Percentiles rank a stretch among this genome's conserved stretches.
These are phyloP conservation scores for Lithosia quadra DNA, from an alignment of 2,888 invertebrate genomes.

Conservation along the genomic window DNA sequence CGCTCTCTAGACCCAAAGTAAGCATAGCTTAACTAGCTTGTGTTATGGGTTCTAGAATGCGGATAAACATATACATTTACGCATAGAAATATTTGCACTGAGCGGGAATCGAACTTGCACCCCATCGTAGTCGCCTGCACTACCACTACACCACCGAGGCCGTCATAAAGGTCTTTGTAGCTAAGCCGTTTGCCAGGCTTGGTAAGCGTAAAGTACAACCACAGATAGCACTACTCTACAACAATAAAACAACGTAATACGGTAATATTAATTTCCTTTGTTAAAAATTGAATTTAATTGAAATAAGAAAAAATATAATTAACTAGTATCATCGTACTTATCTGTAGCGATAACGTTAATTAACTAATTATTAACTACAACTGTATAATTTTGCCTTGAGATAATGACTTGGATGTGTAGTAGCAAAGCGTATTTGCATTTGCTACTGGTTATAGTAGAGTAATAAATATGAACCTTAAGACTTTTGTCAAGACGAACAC, in stretches of 20 bases:
- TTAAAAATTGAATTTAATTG: not conserved
- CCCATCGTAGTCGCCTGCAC: no score
- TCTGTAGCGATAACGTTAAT: constrained; percentile 30
- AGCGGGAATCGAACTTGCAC: no score
- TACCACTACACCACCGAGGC: no score
- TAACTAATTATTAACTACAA: constrained; percentile 29
- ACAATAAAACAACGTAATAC: not conserved
- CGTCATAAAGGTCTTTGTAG: no score
- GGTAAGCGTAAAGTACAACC: no score
- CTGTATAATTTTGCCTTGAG: constrained; percentile 31
- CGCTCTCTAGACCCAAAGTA: no score
- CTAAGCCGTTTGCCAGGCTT: no score
- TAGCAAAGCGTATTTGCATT: not conserved
- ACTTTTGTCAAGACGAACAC: not conserved
- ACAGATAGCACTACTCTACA: not conserved
- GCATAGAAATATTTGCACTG: no score
- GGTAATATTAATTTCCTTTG: constrained; percentile 12
- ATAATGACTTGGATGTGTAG: constrained; percentile 27
- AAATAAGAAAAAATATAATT: constrained; percentile 9
- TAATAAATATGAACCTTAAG: not conserved
- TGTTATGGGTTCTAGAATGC: no score
- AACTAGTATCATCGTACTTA: constrained; percentile 19
- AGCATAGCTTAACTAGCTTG: no score
- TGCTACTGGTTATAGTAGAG: not conserved
- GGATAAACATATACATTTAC: no score